Base-by-base conservation (phyloP, 1,140 invertebrate genomes). In the Physella acuta region DNA sequence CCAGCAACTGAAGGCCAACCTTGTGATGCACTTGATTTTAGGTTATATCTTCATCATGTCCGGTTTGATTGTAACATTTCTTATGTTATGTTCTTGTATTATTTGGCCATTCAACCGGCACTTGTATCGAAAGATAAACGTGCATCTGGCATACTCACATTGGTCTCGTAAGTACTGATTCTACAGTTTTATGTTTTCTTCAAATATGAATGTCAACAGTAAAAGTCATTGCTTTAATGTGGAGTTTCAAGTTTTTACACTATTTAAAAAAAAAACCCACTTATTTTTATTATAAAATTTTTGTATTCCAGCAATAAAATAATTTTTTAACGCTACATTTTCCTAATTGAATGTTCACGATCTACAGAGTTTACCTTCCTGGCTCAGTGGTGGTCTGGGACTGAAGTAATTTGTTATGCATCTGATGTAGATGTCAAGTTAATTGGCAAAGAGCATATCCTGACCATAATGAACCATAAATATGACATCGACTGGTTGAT, bases 161-260 rank as follows among this genome's bases (percentile, higher is more conserved):
- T 94, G 94, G 88, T 90, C 90, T 84, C 93, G 94, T 97, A 90
- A 93, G 93, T n/a, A n/a, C n/a, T n/a, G n/a, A n/a, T n/a, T n/a
- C n/a, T n/a, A n/a, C n/a, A n/a, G n/a, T n/a, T n/a, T n/a, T n/a
- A n/a, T n/a, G n/a, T n/a, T n/a, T n/a, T n/a, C n/a, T n/a, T n/a
- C n/a, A n/a, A n/a, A n/a, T n/a, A n/a, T n/a, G n/a, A n/a, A n/a
- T n/a, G n/a, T n/a, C n/a, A n/a, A n/a, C n/a, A n/a, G n/a, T n/a
- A n/a, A n/a, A n/a, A n/a, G n/a, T n/a, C n/a, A n/a, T n/a, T n/a
- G n/a, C n/a, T n/a, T n/a, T n/a, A n/a, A n/a, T n/a, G n/a, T n/a
- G n/a, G n/a, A n/a, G n/a, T n/a, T n/a, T n/a, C n/a, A n/a, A n/a
- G n/a, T n/a, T n/a, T n/a, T n/a, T n/a, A n/a, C n/a, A n/a, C n/a